Percentiles rank a stretch among this genome's conserved stretches.
Evolutionary conservation across 2,888 invertebrate species (phyloP).

Genomic region (Acrobasis repandana): DNA sequence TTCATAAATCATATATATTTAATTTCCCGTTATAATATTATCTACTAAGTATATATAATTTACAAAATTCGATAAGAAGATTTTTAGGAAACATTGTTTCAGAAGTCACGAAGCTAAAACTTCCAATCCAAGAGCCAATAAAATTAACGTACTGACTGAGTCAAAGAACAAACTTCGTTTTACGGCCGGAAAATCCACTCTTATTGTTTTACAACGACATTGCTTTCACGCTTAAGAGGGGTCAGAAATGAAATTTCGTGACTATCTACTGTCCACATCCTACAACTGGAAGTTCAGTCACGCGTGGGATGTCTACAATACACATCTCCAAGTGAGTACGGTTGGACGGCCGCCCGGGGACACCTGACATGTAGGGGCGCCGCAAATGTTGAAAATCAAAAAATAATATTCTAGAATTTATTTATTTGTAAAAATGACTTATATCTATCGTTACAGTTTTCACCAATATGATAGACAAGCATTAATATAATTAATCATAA

Average conservation of each 20-base stretch:
- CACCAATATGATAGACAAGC: no score
- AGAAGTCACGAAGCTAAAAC: not conserved
- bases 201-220: constrained; percentile 6
- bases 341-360: no score
- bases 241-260: constrained; percentile 3
- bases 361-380: no score
- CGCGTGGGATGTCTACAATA: not conserved
- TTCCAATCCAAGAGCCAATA: constrained; percentile 11
- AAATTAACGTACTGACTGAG: constrained; percentile 14
- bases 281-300: not conserved
- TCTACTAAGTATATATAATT: no score
- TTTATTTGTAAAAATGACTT: no score
- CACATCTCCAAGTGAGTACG: no score
- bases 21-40: no score
- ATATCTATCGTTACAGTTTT: no score
- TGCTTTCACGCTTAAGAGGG: not conserved
- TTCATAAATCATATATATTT: no score
- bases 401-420: no score
- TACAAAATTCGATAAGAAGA: not conserved
- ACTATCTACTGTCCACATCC: not conserved
- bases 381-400: no score
- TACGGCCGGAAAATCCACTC: constrained; percentile 4
- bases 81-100: not conserved
- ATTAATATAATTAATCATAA: no score
- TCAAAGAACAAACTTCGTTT: constrained; percentile 14